phyloP scores from a whole-genome alignment of 1,140 invertebrate species.

The silkworm (Bombyx mori) region ASM3026992v2 NC_085133.1:9047001-9047500 shows the following conservation, averaged over 20 bases:
- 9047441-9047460: neutral
- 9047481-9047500: neutral
- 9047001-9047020: too few relatives aligned
- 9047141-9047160: too few relatives aligned
- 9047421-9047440: constrained; percentile 40
- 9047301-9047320: constrained; percentile 15
- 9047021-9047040: too few relatives aligned
- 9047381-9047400: constrained; percentile 27
- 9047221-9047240: constrained; percentile 43
- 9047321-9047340: too few relatives aligned
- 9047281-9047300: constrained; percentile 31
- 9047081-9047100: too few relatives aligned
- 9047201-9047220: constrained; percentile 41
- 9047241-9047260: constrained; percentile 22
- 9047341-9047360: constrained; percentile 21
- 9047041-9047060: too few relatives aligned
- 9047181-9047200: neutral
- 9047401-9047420: constrained; percentile 49
- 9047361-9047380: constrained; percentile 15
- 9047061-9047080: too few relatives aligned
- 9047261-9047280: constrained; percentile 13
- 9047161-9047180: too few relatives aligned
- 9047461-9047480: constrained; percentile 28
- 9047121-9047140: too few relatives aligned
- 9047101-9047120: too few relatives aligned